Conservation (phyloP, 2,113 vertebrate genomes). For the Percina caprodes region DNA sequence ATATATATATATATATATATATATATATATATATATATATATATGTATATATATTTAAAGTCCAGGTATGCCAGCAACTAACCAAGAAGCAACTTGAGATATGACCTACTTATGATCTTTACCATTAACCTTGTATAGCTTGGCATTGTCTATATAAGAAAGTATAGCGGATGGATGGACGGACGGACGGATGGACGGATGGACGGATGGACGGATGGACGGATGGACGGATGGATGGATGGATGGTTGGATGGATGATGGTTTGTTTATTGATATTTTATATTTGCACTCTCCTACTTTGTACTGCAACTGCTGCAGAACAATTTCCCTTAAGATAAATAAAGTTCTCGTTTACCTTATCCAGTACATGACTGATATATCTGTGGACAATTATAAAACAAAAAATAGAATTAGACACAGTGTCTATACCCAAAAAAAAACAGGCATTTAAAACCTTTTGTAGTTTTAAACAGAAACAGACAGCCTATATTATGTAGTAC, state of each 20-base stretch:
- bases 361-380: not conserved
- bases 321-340: not conserved
- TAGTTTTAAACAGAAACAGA: not conserved
- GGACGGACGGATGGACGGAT: not conserved
- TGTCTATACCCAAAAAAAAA: not conserved
- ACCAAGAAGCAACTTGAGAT: not conserved
- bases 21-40: too few species aligned
- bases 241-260: too few species aligned
- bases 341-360: not conserved
- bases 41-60: too few species aligned
- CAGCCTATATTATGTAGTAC: not conserved
- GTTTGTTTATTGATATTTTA: not conserved
- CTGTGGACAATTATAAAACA: too few species aligned
- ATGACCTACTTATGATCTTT: not conserved
- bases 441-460: not conserved
- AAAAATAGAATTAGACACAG: not conserved
- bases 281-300: not conserved
- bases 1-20: too few species aligned
- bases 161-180: not conserved
- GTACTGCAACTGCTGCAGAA: not conserved
- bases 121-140: not conserved
- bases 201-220: not conserved
- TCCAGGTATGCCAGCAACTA: not conserved
- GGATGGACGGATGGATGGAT: not conserved
- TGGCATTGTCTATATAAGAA: not conserved